A percentile compares a stretch with the other conserved stretches of the same genome.
Conservation (phyloP, 2,797 vertebrate species). For the Ciconia nigra region DNA sequence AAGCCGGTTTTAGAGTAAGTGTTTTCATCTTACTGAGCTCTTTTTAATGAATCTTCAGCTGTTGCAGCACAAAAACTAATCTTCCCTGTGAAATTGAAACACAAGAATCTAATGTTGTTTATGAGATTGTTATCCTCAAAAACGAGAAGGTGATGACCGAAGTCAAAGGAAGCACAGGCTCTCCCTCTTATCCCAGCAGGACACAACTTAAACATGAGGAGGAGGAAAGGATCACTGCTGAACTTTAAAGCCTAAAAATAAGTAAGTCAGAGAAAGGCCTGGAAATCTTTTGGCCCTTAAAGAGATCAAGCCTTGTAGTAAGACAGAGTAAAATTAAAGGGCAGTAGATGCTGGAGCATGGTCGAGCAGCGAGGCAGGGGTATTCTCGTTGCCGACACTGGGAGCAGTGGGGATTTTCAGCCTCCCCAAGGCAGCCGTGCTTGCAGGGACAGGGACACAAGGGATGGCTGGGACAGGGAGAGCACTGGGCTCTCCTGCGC, state of each 20-base stretch:
- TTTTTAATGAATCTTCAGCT: not conserved
- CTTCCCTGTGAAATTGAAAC: not conserved
- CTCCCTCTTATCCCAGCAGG: not conserved
- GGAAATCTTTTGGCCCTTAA: not conserved
- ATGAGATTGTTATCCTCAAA: not conserved
- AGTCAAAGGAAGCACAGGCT: not conserved
- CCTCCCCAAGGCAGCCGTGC: not conserved
- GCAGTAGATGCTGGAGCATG: not conserved
- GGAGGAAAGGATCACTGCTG: not conserved
- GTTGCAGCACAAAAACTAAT: not conserved
- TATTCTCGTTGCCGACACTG: not conserved
- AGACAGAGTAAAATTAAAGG: not conserved
- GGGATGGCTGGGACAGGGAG: not conserved
- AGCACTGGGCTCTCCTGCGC: rapidly evolving
- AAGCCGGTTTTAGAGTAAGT: not conserved
- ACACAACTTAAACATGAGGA: not conserved
- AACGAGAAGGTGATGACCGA: not conserved
- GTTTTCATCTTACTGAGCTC: not conserved
- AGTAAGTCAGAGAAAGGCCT: not conserved
- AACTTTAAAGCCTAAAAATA: not conserved
- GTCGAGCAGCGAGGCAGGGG: not conserved
- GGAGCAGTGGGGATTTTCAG: not conserved
- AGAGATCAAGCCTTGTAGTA: not conserved
- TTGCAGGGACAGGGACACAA: not conserved
- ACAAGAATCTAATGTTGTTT: not conserved